Conservation (phyloP, 2,888 invertebrate species). For the Seladonia tumulorum region DNA sequence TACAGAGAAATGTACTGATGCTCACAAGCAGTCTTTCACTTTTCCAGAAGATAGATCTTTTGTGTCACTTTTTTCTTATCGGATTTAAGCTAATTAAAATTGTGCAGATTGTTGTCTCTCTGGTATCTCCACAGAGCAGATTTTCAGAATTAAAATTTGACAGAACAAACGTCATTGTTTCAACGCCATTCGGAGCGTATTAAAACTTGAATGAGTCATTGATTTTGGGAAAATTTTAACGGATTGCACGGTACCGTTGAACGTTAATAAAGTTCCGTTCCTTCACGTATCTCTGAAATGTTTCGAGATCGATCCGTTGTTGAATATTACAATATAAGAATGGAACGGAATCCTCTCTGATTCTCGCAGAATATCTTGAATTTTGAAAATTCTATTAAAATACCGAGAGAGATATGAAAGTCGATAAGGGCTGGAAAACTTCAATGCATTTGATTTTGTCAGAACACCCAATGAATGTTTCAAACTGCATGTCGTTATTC, state of each 20-base stretch:
- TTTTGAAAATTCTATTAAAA: background rate
- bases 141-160: background rate
- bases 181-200: background rate
- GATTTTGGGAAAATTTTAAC: background rate
- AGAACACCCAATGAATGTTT: background rate
- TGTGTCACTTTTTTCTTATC: no score
- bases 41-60: no score
- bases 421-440: background rate
- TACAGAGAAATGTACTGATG: no score
- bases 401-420: background rate
- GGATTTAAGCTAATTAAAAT: background rate
- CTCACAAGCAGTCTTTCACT: no score
- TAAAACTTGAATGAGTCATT: background rate
- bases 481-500: background rate
- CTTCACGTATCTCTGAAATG: background rate
- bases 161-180: background rate
- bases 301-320: background rate
- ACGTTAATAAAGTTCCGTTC: background rate
- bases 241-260: background rate
- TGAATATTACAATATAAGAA: constrained; percentile 1
- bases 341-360: background rate
- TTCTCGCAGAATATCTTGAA: background rate
- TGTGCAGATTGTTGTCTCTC: background rate
- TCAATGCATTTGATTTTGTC: background rate
- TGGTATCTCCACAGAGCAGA: background rate